Conservation (phyloP, 2,888 invertebrate species). For the Melolontha melolontha region DNA sequence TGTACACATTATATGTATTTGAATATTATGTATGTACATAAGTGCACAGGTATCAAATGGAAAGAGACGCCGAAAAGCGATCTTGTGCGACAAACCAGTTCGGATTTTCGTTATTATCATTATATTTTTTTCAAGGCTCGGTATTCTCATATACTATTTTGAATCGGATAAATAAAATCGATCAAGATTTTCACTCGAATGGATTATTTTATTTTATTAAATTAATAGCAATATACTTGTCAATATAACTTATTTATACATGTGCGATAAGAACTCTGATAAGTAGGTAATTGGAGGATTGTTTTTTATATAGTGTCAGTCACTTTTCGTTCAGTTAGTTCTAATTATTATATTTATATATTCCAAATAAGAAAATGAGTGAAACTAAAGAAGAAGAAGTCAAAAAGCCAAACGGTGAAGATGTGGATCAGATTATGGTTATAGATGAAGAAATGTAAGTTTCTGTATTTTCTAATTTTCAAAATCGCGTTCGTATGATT, state of each 20-base stretch:
- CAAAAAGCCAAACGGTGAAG: constrained; percentile 24
- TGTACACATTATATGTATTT: constrained; percentile 13
- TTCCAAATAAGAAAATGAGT: not conserved
- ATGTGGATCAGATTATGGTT: constrained; percentile 35
- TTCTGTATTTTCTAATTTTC: not conserved
- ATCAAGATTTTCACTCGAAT: constrained; percentile 17
- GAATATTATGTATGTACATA: constrained; percentile 9
- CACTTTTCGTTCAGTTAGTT: not conserved
- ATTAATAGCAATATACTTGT: constrained; percentile 26
- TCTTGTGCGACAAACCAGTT: constrained; percentile 23
- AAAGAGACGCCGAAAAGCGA: constrained; percentile 30
- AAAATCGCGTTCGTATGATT: not conserved
- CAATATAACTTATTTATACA: not conserved
- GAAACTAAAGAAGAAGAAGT: constrained; percentile 4
- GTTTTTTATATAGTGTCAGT: constrained; percentile 7
- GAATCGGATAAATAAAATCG: not conserved
- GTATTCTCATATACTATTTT: not conserved
- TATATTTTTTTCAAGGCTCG: constrained; percentile 14
- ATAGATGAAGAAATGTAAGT: constrained; percentile 45
- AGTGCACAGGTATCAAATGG: constrained; percentile 29
- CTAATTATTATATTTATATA: not conserved
- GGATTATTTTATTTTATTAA: constrained; percentile 24
- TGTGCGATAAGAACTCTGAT: constrained; percentile 23
- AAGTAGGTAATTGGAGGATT: constrained; percentile 16
- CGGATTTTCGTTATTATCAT: constrained; percentile 21